A percentile compares a stretch with the other conserved stretches of the same genome.
Evolutionary conservation across 1,140 invertebrate species (phyloP).

Genomic region (Drosophila aff.): DNA sequence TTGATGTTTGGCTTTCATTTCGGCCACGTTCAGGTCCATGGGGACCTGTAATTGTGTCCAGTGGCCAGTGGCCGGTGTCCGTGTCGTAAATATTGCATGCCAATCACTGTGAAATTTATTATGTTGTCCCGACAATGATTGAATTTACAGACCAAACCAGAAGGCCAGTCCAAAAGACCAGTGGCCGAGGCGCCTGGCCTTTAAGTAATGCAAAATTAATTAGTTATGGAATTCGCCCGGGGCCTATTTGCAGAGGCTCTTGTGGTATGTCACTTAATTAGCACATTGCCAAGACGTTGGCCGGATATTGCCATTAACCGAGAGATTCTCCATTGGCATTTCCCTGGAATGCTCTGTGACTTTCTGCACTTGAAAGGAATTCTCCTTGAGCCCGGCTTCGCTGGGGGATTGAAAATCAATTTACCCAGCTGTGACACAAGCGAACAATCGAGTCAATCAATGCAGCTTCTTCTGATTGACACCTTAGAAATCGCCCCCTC

Average conservation of each 20-base stretch:
- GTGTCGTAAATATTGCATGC: constrained; percentile 36
- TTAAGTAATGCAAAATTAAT: constrained; percentile 57
- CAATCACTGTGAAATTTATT: constrained; percentile 38
- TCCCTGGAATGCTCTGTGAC: not conserved
- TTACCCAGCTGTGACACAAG: constrained; percentile 19
- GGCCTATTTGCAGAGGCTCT: constrained; percentile 16
- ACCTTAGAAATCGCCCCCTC: constrained; percentile 27
- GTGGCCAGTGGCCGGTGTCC: not conserved
- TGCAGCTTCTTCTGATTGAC: constrained; percentile 52
- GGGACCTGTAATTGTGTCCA: constrained; percentile 31
- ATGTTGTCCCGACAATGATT: constrained; percentile 42
- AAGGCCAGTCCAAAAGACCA: not conserved
- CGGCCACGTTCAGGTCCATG: not conserved
- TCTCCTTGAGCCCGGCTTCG: not conserved
- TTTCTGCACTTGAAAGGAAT: constrained; percentile 15
- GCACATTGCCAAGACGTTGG: constrained; percentile 31
- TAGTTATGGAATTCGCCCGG: constrained; percentile 46
- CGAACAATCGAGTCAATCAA: constrained; percentile 54
- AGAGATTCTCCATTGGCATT: not conserved
- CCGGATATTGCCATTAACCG: constrained; percentile 13
- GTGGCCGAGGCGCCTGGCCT: constrained; percentile 3
- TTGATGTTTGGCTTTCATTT: constrained; percentile 46
- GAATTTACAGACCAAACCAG: constrained; percentile 22
- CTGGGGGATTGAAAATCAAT: constrained; percentile 34
- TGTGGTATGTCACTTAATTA: constrained; percentile 38